These are phyloP conservation scores for Diadegma fenestrale DNA, from an alignment of 2,888 invertebrate species.

Conservation along the genomic window DNA sequence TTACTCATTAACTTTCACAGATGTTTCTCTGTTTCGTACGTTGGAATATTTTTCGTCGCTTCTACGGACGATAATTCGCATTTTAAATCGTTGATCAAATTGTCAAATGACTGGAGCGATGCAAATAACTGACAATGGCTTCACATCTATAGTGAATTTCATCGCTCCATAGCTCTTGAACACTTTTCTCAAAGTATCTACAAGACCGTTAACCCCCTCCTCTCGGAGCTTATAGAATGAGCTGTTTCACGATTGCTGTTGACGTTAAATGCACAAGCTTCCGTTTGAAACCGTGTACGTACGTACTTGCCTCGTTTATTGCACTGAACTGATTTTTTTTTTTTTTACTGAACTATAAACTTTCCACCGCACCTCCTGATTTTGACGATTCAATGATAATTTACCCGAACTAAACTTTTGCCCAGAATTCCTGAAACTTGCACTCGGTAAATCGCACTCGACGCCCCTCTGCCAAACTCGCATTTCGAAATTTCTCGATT, in stretches of 20 bases:
- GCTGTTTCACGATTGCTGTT: constrained; percentile 2
- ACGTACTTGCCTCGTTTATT: neutral
- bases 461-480: neutral
- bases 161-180: neutral
- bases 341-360: constrained; percentile 26
- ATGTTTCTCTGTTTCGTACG: neutral
- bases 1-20: neutral
- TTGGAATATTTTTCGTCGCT: neutral
- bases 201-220: constrained; percentile 19
- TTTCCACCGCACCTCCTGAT: neutral
- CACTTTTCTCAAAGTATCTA: constrained; percentile 22
- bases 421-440: neutral
- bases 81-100: neutral
- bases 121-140: neutral
- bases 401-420: too few species aligned
- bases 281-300: neutral
- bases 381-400: constrained; percentile 7
- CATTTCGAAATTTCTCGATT: neutral
- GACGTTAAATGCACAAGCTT: constrained; percentile 34
- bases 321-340: constrained; percentile 14
- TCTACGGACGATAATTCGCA: neutral
- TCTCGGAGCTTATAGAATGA: neutral
- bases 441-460: neutral
- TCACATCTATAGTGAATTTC: constrained; percentile 2
- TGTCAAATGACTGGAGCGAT: neutral